phyloP scores from a whole-genome alignment of 2,888 invertebrate species.

The Pollenia griseotomentosa region DNA sequence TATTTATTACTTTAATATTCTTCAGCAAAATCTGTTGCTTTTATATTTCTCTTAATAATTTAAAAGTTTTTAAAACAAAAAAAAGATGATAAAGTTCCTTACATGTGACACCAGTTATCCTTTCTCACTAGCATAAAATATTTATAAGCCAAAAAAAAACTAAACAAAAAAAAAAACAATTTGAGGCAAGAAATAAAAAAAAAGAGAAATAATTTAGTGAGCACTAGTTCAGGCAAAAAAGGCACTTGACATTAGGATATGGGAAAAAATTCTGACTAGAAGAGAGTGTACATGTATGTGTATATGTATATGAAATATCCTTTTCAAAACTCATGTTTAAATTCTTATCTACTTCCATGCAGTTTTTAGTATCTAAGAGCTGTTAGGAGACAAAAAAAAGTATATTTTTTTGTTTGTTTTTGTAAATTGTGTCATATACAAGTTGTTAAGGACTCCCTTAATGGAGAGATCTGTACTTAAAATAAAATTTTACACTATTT shows the following conservation, averaged over 20 bases:
- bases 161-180: neutral
- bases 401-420: neutral
- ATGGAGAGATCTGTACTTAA: constrained; percentile 28
- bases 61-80: neutral
- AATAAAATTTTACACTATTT: neutral
- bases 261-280: neutral
- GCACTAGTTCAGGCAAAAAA: constrained; percentile 38
- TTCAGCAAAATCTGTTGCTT: neutral
- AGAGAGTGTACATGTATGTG: neutral
- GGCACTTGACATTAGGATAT: constrained; percentile 29
- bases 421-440: constrained; percentile 39
- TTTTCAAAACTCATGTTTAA: constrained; percentile 29
- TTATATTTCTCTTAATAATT: constrained; percentile 22
- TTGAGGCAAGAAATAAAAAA: no score
- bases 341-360: constrained; percentile 40
- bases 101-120: constrained; percentile 52
- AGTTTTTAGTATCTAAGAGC: neutral
- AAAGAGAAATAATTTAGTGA: constrained; percentile 25
- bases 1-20: no score
- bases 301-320: constrained; percentile 24
- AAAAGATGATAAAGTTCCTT: constrained; percentile 7
- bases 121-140: constrained; percentile 43
- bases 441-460: constrained; percentile 50
- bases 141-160: constrained; percentile 44
- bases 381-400: neutral